Evolutionary conservation across 2,797 vertebrate species (phyloP).

Genomic region (Pseudomugil tenellus): DNA sequence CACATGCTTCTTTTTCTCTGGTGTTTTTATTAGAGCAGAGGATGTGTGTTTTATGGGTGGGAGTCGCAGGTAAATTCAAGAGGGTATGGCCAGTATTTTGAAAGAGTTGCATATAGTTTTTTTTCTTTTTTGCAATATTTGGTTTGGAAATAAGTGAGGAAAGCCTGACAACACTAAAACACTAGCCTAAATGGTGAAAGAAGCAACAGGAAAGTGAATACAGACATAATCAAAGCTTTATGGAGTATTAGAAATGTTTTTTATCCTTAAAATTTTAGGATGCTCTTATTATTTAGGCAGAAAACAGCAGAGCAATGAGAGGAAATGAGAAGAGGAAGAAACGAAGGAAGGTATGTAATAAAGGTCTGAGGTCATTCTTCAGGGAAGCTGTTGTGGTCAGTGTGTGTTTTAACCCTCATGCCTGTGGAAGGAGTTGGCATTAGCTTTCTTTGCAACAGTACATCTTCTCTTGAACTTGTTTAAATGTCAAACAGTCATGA

Average conservation of each 20-base stretch:
- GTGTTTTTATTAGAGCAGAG: neutral
- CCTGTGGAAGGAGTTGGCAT: neutral
- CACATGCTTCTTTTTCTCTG: neutral
- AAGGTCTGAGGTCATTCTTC: slow-evolving; percentile 10
- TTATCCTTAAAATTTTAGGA: neutral
- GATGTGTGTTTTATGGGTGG: slow-evolving; percentile 35
- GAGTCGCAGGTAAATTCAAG: slow-evolving; percentile 3
- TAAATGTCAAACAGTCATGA: slow-evolving; percentile 41
- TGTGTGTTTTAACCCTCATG: slow-evolving; percentile 21
- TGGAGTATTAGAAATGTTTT: neutral
- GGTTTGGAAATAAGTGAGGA: neutral
- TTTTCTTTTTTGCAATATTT: neutral
- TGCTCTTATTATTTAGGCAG: neutral
- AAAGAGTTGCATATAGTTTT: neutral
- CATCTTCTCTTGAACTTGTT: slow-evolving; percentile 7
- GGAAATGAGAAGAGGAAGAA: slow-evolving; percentile 35
- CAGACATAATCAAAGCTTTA: neutral
- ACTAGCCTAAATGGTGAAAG: neutral
- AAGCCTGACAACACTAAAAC: neutral
- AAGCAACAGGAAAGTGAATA: neutral
- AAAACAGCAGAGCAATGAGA: slow-evolving; percentile 12
- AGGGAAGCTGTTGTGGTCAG: neutral
- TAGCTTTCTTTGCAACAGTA: slow-evolving; percentile 5
- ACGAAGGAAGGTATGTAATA: neutral
- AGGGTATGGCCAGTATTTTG: slow-evolving; percentile 17